Conservation (phyloP, 2,888 invertebrate species). For the Stenchaetothrips biformis region DNA sequence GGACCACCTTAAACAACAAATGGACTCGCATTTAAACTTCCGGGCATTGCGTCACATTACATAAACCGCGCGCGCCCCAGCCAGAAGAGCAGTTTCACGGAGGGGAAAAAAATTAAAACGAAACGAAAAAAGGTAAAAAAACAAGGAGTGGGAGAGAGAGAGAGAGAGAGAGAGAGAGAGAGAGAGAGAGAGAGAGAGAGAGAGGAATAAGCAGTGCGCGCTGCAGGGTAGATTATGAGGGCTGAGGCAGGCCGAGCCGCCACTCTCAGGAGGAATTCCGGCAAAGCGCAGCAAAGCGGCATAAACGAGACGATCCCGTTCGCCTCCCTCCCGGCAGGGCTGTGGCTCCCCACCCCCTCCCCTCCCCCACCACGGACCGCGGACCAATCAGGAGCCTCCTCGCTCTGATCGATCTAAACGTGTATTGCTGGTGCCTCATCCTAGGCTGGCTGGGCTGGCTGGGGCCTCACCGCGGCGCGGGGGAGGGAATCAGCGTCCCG, state of each 20-base stretch:
- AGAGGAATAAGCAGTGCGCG: not conserved
- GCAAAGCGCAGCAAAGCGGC: conserved; percentile 5
- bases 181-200: conserved; percentile 26
- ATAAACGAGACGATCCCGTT: not conserved
- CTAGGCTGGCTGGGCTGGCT: not conserved
- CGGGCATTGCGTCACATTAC: too few species aligned
- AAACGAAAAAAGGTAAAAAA: conserved; percentile 32
- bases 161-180: conserved; percentile 30
- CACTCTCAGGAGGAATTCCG: not conserved
- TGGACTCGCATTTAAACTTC: too few species aligned
- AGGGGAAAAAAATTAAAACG: conserved; percentile 32
- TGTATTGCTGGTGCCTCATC: conserved; percentile 18
- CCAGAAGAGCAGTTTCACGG: too few species aligned
- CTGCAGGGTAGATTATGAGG: not conserved
- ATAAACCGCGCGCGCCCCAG: too few species aligned
- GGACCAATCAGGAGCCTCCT: conserved; percentile 20
- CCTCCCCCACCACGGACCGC: conserved; percentile 30
- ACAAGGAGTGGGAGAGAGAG: not conserved
- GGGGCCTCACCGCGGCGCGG: too few species aligned
- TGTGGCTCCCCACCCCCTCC: conserved; percentile 33
- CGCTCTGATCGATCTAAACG: conserved; percentile 20
- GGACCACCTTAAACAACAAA: too few species aligned
- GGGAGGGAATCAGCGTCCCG: not conserved
- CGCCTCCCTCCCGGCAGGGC: conserved; percentile 31
- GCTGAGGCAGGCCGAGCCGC: not conserved